Percentiles rank a stretch among this genome's conserved stretches.
phyloP scores from a whole-genome alignment of 92 coral and sea anemone species.

The Phenganax subtilis region DNA sequence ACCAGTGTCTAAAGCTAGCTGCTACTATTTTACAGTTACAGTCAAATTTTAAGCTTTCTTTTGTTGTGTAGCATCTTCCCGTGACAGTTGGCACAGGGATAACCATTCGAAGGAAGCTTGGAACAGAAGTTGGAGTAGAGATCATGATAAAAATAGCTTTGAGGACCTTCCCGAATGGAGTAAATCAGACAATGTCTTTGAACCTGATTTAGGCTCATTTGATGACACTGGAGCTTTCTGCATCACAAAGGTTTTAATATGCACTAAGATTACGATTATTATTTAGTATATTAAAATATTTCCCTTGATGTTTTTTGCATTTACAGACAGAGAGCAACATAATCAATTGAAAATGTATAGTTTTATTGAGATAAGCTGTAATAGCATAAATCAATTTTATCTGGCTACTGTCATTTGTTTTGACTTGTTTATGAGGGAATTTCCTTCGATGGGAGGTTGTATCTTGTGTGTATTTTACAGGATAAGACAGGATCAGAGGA shows the following conservation, averaged over 20 bases:
- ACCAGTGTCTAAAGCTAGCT: not conserved
- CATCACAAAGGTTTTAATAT: conserved; percentile 57
- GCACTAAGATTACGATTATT: not conserved
- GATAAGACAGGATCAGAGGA: conserved; percentile 45
- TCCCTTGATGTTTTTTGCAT: no score
- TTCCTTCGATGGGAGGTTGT: conserved; percentile 1
- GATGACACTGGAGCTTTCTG: conserved; percentile 93
- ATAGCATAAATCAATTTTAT: no score
- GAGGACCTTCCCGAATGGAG: conserved; percentile 85
- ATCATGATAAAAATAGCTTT: conserved; percentile 20
- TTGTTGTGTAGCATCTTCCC: not conserved
- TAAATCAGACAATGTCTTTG: conserved; percentile 72
- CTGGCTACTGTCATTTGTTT: conserved; percentile 17
- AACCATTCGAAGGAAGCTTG: not conserved
- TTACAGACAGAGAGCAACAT: no score
- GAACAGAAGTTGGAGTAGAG: conserved; percentile 1
- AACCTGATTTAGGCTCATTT: conserved; percentile 77
- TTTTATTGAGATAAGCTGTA: no score
- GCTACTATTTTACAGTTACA: not conserved
- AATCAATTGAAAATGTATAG: no score
- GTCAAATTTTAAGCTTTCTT: not conserved
- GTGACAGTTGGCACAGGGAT: conserved; percentile 12
- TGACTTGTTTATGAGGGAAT: conserved; percentile 2
- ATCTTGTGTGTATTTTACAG: conserved; percentile 14
- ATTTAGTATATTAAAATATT: no score